phyloP scores from a whole-genome alignment of 2,113 vertebrate genomes.

The Verasper variegatus region DNA sequence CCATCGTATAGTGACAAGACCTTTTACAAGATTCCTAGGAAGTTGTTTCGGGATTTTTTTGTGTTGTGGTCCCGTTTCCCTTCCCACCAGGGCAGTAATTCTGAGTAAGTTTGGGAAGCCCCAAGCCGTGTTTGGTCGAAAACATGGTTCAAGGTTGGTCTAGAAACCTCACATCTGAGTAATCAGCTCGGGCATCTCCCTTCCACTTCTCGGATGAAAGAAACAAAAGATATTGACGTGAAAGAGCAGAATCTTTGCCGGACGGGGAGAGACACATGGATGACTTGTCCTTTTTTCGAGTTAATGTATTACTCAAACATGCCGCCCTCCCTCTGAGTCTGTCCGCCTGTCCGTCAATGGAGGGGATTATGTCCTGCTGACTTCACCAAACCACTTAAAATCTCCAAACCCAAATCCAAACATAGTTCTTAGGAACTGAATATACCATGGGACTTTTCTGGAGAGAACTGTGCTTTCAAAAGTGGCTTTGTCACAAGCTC shows the following conservation, averaged over 20 bases:
- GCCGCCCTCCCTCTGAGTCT: slow-evolving; percentile 21
- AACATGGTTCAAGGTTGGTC: slow-evolving; percentile 34
- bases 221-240: slow-evolving; percentile 34
- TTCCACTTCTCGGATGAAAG: slow-evolving; percentile 41
- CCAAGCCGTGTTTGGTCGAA: slow-evolving; percentile 46
- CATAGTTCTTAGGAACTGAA: slow-evolving; percentile 44
- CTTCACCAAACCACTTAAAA: slow-evolving; percentile 54
- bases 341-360: slow-evolving; percentile 33
- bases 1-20: slow-evolving; percentile 16
- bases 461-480: slow-evolving; percentile 35
- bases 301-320: slow-evolving; percentile 35
- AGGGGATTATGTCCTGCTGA: slow-evolving; percentile 50
- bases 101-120: slow-evolving; percentile 67
- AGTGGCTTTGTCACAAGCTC: slow-evolving; percentile 47
- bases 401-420: slow-evolving; percentile 43
- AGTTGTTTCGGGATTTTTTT: slow-evolving; percentile 18
- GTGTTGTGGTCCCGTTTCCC: slow-evolving; percentile 45
- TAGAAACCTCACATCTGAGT: slow-evolving; percentile 43
- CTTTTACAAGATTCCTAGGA: slow-evolving; percentile 22
- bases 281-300: slow-evolving; percentile 33
- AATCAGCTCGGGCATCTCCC: slow-evolving; percentile 42
- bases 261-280: slow-evolving; percentile 29
- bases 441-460: slow-evolving; percentile 61
- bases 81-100: slow-evolving; percentile 35
- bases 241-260: slow-evolving; percentile 4